Percentiles rank a stretch among this genome's conserved stretches.
These are phyloP conservation scores for Grantiella picta DNA, from an alignment of 2,113 vertebrate species.

Conservation along the genomic window DNA sequence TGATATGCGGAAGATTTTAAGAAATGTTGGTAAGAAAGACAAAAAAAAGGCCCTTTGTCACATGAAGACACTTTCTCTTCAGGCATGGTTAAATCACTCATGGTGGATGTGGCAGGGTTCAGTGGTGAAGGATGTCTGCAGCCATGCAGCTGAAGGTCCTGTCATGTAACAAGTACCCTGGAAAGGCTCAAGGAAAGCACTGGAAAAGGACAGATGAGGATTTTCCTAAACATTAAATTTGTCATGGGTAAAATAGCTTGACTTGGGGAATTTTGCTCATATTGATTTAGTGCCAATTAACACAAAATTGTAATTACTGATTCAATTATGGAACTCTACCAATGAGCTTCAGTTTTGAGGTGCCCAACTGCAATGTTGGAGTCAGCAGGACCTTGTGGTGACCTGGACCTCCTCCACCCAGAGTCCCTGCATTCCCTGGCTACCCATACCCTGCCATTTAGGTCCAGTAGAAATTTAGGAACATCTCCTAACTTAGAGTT, in stretches of 20 bases:
- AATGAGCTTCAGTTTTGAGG: background rate
- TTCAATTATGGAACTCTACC: background rate
- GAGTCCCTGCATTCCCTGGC: background rate
- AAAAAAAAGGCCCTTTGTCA: background rate
- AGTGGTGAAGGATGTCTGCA: background rate
- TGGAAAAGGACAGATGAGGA: background rate
- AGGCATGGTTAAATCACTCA: background rate
- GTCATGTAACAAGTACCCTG: background rate
- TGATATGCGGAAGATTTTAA: background rate
- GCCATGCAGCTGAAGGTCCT: background rate
- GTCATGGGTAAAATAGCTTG: background rate
- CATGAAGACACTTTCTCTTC: background rate
- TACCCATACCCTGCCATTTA: background rate
- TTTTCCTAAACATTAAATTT: background rate
- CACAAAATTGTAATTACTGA: background rate
- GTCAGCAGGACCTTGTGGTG: background rate
- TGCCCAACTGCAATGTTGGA: fast-evolving
- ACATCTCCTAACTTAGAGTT: background rate
- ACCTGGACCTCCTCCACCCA: background rate
- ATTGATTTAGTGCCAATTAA: background rate
- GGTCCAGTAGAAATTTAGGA: background rate
- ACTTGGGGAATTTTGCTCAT: background rate
- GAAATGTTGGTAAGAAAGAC: background rate
- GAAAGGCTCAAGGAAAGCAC: background rate
- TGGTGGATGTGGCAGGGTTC: background rate